These are phyloP conservation scores for Leptopilina clavipes DNA, from an alignment of 1,140 invertebrate genomes.

Conservation along the genomic window DNA sequence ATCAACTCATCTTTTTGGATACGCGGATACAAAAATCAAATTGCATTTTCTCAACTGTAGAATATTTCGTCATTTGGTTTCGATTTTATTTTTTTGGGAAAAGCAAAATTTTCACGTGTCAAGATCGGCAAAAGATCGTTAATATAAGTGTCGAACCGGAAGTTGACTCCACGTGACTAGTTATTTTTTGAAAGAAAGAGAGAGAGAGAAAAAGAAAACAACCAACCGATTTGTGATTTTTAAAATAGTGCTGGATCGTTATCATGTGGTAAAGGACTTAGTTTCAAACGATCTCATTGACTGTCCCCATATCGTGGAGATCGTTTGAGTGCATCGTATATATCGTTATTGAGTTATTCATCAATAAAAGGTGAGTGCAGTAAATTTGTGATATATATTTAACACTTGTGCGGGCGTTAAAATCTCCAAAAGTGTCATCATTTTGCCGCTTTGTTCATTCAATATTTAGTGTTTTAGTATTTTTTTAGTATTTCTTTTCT, in stretches of 20 bases:
- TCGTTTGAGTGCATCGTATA: slow-evolving; percentile 12
- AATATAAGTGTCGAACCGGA: not conserved
- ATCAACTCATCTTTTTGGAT: not conserved
- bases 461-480: too few species aligned
- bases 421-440: slow-evolving; percentile 36
- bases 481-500: slow-evolving; percentile 30
- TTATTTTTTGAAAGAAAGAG: slow-evolving; percentile 3
- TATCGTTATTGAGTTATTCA: not conserved
- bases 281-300: slow-evolving; percentile 12
- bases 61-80: too few species aligned
- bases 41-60: too few species aligned
- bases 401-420: slow-evolving; percentile 4
- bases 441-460: slow-evolving; percentile 24
- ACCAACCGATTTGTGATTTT: not conserved
- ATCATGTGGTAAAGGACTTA: slow-evolving; percentile 23
- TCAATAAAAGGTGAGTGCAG: slow-evolving; percentile 49
- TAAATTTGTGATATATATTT: not conserved
- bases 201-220: not conserved
- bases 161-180: not conserved
- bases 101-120: slow-evolving; percentile 29
- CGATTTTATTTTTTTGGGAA: too few species aligned
- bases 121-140: not conserved
- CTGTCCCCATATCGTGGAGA: not conserved
- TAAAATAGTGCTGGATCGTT: not conserved
- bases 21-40: not conserved